phyloP scores from a whole-genome alignment of 2,113 vertebrate species.

The Neolamprologus hecqui region DNA sequence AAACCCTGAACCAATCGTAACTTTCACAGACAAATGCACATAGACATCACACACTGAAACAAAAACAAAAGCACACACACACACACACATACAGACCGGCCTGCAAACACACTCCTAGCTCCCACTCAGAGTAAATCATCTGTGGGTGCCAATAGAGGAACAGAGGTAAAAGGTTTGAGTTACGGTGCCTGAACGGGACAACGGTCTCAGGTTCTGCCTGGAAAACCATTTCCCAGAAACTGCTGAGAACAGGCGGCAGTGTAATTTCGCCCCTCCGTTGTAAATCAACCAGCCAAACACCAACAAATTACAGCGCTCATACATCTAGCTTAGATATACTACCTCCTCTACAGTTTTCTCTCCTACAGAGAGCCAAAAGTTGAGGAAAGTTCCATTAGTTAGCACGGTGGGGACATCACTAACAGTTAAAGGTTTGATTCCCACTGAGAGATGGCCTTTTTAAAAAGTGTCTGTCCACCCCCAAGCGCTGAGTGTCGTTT shows the following conservation, averaged over 20 bases:
- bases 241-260: constrained; percentile 19
- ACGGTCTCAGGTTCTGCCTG: background rate
- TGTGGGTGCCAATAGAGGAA: constrained; percentile 12
- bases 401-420: background rate
- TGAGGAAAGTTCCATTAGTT: background rate
- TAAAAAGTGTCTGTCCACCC: constrained; percentile 10
- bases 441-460: constrained; percentile 47
- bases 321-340: background rate
- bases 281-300: constrained; percentile 37
- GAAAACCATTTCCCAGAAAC: constrained; percentile 19
- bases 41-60: background rate
- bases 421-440: constrained; percentile 3
- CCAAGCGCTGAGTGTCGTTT: background rate
- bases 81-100: background rate
- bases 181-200: constrained; percentile 6
- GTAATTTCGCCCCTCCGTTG: constrained; percentile 3
- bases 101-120: background rate
- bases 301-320: constrained; percentile 12
- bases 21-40: constrained; percentile 9
- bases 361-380: background rate
- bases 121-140: constrained; percentile 43
- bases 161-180: constrained; percentile 32
- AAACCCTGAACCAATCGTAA: constrained; percentile 5
- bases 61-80: background rate
- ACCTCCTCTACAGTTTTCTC: background rate